Conservation (phyloP, 2,888 invertebrate genomes). For the Clivina fossor region DNA sequence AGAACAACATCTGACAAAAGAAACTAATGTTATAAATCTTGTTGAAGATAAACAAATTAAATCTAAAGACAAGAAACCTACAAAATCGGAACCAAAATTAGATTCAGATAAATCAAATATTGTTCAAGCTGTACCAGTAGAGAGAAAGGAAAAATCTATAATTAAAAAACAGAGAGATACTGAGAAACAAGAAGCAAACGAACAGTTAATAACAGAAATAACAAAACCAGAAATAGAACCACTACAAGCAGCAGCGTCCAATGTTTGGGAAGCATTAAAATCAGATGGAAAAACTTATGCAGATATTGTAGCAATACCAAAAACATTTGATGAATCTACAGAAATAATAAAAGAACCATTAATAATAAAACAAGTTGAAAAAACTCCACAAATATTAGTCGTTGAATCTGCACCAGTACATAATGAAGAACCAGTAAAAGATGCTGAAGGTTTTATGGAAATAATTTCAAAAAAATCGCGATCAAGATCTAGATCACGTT, state of each 20-base stretch:
- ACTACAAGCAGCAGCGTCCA: background rate
- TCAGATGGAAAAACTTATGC: slow-evolving; percentile 9
- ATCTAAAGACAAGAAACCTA: too few species aligned
- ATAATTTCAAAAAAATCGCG: slow-evolving; percentile 5
- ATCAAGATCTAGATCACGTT: slow-evolving; percentile 10
- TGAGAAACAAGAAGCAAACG: background rate
- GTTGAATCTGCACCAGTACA: background rate
- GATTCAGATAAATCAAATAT: background rate
- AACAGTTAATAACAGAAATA: too few species aligned
- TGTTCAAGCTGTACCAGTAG: background rate
- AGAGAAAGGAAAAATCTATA: background rate
- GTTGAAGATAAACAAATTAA: too few species aligned
- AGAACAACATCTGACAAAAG: too few species aligned
- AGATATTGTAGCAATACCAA: slow-evolving; percentile 11
- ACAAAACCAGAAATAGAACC: background rate
- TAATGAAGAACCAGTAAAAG: slow-evolving; percentile 1
- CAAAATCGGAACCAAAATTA: too few species aligned
- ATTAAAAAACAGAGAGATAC: background rate
- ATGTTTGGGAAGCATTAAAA: slow-evolving; percentile 14
- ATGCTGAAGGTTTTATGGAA: slow-evolving; percentile 12
- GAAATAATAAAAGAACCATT: background rate
- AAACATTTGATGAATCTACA: background rate
- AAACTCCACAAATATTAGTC: slow-evolving; percentile 14
- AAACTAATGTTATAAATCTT: too few species aligned
- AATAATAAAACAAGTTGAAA: background rate